phyloP scores from a whole-genome alignment of 2,797 vertebrate genomes.

The Gambelia wislizenii region DNA sequence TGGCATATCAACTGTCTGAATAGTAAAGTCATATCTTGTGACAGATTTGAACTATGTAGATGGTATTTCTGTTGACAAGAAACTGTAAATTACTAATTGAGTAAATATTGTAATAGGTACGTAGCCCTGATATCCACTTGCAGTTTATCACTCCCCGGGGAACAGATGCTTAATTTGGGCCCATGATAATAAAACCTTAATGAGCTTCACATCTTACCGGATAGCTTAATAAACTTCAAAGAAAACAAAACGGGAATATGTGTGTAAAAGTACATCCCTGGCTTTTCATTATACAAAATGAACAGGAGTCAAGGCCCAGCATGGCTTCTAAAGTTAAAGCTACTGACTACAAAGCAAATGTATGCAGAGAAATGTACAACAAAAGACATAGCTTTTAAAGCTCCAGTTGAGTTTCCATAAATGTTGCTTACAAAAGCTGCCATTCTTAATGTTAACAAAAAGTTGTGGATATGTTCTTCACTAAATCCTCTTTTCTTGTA shows the following conservation, averaged over 20 bases:
- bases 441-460: slow-evolving; percentile 95
- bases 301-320: slow-evolving; percentile 90
- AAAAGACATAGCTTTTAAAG: slow-evolving; percentile 97
- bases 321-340: slow-evolving; percentile 90
- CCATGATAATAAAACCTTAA: slow-evolving; percentile 92
- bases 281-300: slow-evolving; percentile 88
- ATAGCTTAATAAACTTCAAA: slow-evolving; percentile 93
- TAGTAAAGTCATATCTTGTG: slow-evolving; percentile 39
- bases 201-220: slow-evolving; percentile 85
- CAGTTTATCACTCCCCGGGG: slow-evolving; percentile 86
- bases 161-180: slow-evolving; percentile 90
- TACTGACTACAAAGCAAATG: slow-evolving; percentile 88
- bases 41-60: slow-evolving; percentile 68
- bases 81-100: slow-evolving; percentile 83
- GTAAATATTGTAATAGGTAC: slow-evolving; percentile 92
- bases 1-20: slow-evolving; percentile 36
- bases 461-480: slow-evolving; percentile 97
- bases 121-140: slow-evolving; percentile 82
- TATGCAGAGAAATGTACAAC: slow-evolving; percentile 95
- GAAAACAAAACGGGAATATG: slow-evolving; percentile 90
- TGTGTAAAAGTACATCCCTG: slow-evolving; percentile 89
- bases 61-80: slow-evolving; percentile 63
- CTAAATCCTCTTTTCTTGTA: slow-evolving; percentile 99
- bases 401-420: slow-evolving; percentile 94
- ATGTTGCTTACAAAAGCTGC: slow-evolving; percentile 91